phyloP scores from a whole-genome alignment of 2,113 vertebrate genomes.

The Turnix velox region DNA sequence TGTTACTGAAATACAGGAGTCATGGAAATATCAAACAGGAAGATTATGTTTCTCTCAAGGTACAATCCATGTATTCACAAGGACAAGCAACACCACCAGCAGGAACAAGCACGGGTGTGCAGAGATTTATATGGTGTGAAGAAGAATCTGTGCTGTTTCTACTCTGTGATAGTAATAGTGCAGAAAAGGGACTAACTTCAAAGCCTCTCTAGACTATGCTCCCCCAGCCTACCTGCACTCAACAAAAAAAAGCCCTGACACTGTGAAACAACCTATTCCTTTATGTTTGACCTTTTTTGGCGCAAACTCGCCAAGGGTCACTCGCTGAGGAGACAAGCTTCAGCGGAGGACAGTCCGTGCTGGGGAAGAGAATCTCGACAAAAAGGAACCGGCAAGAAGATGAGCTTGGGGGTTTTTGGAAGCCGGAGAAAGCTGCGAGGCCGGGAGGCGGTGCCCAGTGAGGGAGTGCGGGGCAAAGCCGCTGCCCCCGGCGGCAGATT shows the following conservation, averaged over 20 bases:
- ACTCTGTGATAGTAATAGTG: not conserved
- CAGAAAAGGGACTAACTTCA: not conserved
- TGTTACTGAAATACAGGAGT: not conserved
- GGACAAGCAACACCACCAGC: not conserved
- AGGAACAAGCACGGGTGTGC: rapidly evolving
- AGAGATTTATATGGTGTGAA: not conserved
- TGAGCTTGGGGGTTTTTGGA: too few species aligned
- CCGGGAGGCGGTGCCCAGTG: too few species aligned
- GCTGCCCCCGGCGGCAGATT: too few species aligned
- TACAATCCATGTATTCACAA: not conserved
- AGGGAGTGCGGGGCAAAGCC: too few species aligned
- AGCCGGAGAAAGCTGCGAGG: too few species aligned
- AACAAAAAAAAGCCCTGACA: not conserved
- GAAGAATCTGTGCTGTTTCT: not conserved
- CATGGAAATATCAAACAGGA: not conserved
- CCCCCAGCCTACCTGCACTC: not conserved
- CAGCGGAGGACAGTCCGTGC: too few species aligned
- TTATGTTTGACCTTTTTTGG: too few species aligned
- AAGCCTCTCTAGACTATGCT: not conserved
- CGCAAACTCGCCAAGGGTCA: too few species aligned
- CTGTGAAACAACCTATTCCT: not conserved
- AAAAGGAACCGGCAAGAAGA: too few species aligned
- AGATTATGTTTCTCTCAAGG: not conserved
- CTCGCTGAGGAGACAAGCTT: too few species aligned
- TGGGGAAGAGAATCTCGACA: too few species aligned